Evolutionary conservation across 2,888 invertebrate species (phyloP).

Genomic region (Horisme vitalbata): DNA sequence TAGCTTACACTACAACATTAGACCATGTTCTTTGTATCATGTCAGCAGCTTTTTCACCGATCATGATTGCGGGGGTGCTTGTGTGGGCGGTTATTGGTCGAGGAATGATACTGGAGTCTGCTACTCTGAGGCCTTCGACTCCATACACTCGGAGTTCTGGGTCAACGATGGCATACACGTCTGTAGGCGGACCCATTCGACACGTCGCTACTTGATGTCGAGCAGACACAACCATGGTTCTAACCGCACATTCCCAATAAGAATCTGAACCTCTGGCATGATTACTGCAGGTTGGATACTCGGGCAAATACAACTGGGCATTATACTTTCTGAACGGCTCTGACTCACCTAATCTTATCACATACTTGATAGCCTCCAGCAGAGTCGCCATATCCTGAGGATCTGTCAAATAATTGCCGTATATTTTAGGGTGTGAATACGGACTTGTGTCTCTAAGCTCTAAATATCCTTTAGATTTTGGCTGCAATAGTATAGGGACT

Average conservation of each 20-base stretch:
- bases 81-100: conserved; percentile 85
- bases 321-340: conserved; percentile 83
- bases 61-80: conserved; percentile 86
- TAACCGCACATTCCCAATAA: conserved; percentile 88
- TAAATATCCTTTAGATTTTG: conserved; percentile 88
- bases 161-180: conserved; percentile 86
- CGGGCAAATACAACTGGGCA: conserved; percentile 75
- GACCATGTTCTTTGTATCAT: conserved; percentile 84
- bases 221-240: conserved; percentile 78
- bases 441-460: conserved; percentile 89
- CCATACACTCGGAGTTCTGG: conserved; percentile 85
- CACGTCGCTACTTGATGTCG: conserved; percentile 87
- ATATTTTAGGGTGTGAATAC: conserved; percentile 88
- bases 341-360: conserved; percentile 82
- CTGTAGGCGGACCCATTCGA: conserved; percentile 86
- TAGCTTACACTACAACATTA: conserved; percentile 42
- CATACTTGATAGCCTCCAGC: conserved; percentile 83
- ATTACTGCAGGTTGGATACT: conserved; percentile 78
- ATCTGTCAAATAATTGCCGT: conserved; percentile 90
- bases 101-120: conserved; percentile 88
- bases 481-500: conserved; percentile 88
- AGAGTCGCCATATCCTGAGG: conserved; percentile 83
- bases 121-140: conserved; percentile 84
- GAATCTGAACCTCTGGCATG: conserved; percentile 80
- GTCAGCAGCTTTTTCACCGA: conserved; percentile 89